These are phyloP conservation scores for Argyresthia albistria DNA, from an alignment of 2,888 invertebrate genomes.

Conservation along the genomic window DNA sequence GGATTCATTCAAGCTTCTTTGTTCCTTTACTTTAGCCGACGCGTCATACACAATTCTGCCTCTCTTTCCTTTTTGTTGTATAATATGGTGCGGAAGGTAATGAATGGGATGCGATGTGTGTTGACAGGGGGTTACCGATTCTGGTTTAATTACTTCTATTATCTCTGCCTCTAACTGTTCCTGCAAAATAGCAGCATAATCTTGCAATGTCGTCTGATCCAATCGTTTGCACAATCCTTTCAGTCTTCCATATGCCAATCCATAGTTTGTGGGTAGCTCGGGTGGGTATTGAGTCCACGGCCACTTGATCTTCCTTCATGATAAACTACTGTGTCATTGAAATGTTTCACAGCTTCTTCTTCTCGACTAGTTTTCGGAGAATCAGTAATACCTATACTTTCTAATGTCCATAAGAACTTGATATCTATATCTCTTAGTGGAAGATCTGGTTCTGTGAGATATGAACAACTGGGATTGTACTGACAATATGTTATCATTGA, in stretches of 20 bases:
- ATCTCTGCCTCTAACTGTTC: neutral
- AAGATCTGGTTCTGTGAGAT: constrained; percentile 8
- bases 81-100: constrained; percentile 6
- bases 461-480: neutral
- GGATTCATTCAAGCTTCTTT: constrained; percentile 6
- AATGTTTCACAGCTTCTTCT: constrained; percentile 5
- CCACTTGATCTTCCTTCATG: constrained; percentile 12
- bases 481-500: neutral
- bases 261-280: constrained; percentile 10
- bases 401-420: constrained; percentile 10
- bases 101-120: neutral
- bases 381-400: constrained; percentile 17
- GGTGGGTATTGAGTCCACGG: constrained; percentile 13
- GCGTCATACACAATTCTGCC: constrained; percentile 6
- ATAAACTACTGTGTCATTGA: neutral
- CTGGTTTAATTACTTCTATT: neutral
- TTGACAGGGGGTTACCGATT: too few species aligned
- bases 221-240: constrained; percentile 7
- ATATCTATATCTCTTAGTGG: constrained; percentile 7
- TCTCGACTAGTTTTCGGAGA: constrained; percentile 10
- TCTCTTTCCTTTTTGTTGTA: neutral
- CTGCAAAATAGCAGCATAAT: neutral
- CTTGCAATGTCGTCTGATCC: neutral
- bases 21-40: constrained; percentile 1
- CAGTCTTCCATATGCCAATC: constrained; percentile 10